Percentiles rank a stretch among this genome's conserved stretches.
Conservation (phyloP, 2,113 vertebrate species). For the Lycaon pictus region DNA sequence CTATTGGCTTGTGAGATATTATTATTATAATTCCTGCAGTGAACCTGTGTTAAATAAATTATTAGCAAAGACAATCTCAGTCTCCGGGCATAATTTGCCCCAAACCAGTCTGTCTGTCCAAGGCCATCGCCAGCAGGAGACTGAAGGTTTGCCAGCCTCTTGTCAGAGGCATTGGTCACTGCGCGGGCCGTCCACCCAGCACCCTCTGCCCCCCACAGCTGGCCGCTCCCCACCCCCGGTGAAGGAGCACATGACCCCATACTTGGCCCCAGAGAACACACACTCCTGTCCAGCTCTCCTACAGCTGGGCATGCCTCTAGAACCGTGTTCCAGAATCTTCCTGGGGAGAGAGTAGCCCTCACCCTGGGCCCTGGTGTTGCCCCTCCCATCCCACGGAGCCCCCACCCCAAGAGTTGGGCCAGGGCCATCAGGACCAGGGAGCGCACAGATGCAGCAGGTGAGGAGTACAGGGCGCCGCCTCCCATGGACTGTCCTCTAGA, state of each 20-base stretch:
- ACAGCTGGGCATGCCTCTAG: not conserved
- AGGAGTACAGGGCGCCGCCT: not conserved
- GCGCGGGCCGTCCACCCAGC: rapidly evolving
- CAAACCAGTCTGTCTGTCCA: rapidly evolving
- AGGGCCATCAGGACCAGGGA: not conserved
- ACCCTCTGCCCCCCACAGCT: not conserved
- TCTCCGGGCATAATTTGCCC: not conserved
- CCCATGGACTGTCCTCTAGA: rapidly evolving
- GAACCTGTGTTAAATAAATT: not conserved
- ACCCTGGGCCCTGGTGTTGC: not conserved
- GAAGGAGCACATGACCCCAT: rapidly evolving
- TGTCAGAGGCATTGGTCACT: rapidly evolving
- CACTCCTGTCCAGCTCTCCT: rapidly evolving
- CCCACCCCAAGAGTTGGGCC: too few species aligned
- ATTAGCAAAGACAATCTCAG: not conserved
- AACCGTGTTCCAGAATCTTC: not conserved
- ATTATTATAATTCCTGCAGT: not conserved
- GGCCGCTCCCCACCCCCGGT: not conserved
- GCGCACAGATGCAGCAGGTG: not conserved
- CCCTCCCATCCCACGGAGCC: not conserved
- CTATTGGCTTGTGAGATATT: not conserved
- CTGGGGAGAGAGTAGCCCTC: not conserved
- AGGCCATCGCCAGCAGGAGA: rapidly evolving
- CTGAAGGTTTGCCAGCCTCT: rapidly evolving
- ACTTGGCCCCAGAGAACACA: not conserved